These are phyloP conservation scores for Metaphire vulgaris DNA, from an alignment of 1,140 invertebrate species.

Conservation along the genomic window DNA sequence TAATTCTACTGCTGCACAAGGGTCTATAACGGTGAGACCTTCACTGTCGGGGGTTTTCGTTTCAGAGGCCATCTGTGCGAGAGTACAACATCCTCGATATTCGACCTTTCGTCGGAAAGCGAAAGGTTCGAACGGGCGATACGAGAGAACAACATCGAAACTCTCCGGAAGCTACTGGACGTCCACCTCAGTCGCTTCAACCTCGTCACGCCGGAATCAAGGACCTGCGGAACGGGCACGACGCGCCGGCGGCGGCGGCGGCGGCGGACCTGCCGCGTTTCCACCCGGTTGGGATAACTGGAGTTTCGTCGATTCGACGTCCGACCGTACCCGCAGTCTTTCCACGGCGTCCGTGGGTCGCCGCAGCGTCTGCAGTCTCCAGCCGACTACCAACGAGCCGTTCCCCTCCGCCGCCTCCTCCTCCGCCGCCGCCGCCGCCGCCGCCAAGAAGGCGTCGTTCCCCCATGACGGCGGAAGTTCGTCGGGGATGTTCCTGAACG, in stretches of 20 bases:
- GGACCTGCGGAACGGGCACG: not conserved
- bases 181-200: constrained; percentile 1
- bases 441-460: constrained; percentile 6
- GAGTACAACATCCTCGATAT: not conserved
- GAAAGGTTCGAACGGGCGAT: not conserved
- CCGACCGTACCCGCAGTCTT: constrained; percentile 8
- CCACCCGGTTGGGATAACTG: constrained; percentile 4
- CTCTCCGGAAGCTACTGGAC: not conserved
- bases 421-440: too few relatives aligned
- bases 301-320: constrained; percentile 9
- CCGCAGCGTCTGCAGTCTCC: not conserved
- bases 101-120: not conserved
- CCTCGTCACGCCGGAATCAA: not conserved
- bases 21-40: too few relatives aligned
- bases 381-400: not conserved
- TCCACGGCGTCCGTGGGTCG: constrained; percentile 16
- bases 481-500: not conserved
- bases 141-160: not conserved
- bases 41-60: not conserved
- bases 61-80: not conserved
- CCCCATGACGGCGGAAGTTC: constrained; percentile 1
- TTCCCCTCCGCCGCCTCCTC: too few relatives aligned
- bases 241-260: not conserved
- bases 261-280: not conserved
- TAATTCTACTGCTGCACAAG: too few relatives aligned